phyloP scores from a whole-genome alignment of 1,140 invertebrate species.

The Maconellicoccus hirsutus region DNA sequence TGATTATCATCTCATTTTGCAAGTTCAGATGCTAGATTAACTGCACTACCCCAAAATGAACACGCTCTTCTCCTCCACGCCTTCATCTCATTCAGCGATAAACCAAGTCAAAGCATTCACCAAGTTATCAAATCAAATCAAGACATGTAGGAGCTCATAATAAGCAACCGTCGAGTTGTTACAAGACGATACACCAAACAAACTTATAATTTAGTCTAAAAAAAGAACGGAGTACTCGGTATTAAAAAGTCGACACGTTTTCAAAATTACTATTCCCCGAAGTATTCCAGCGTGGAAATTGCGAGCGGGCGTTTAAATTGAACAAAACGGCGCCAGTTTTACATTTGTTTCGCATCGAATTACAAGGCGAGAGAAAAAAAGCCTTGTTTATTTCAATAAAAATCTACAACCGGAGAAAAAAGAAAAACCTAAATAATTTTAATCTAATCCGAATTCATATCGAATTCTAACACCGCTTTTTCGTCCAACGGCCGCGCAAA shows the following conservation, averaged over 20 bases:
- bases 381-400: slow-evolving; percentile 6
- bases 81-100: too few relatives aligned
- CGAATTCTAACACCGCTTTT: not conserved
- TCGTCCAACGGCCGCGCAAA: not conserved
- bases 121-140: too few relatives aligned
- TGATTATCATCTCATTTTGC: too few relatives aligned
- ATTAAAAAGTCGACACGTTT: slow-evolving; percentile 21
- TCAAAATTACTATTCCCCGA: slow-evolving; percentile 1
- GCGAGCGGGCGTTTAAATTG: slow-evolving; percentile 16
- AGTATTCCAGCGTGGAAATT: slow-evolving; percentile 13
- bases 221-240: not conserved
- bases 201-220: not conserved
- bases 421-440: not conserved
- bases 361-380: slow-evolving; percentile 13
- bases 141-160: not conserved
- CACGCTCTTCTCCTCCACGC: too few relatives aligned
- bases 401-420: not conserved
- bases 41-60: too few relatives aligned
- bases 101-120: too few relatives aligned
- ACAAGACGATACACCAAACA: slow-evolving; percentile 1
- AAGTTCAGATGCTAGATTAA: too few relatives aligned
- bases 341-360: not conserved
- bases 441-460: slow-evolving; percentile 5
- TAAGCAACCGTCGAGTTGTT: not conserved
- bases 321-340: slow-evolving; percentile 1